Evolutionary conservation across 1,140 invertebrate species (phyloP), one percentile per base, ranked within the genome.

Genomic region (Conus betulinus): DNA sequence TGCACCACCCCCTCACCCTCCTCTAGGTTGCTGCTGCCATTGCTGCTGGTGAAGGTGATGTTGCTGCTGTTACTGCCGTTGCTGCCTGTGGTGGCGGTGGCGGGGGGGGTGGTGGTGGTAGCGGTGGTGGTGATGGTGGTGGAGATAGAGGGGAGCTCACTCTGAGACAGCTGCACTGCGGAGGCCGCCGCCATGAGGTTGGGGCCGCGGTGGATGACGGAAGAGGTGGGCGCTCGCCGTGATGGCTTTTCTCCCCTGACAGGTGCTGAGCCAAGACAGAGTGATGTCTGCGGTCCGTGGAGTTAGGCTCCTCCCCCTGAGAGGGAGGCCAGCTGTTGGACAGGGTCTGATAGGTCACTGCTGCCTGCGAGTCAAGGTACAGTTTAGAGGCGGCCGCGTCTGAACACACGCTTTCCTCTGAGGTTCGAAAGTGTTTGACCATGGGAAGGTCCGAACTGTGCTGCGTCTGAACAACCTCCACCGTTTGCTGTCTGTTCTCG

Each of bases 161-260:
- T 5, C 20, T 81, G 79, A 53, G 79, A 81, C 39, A 84, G n/a
- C 5, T 27, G 78, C 8, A 55, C 13, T 0, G 15, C 17, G 13
- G 52, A 52, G 20, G 39, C 5, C 23, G 51, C 51, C 17, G 81
- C 39, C 51, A 83, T 51, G 39, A 79, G 39, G 25, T 87, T 87
- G 85, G 85, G 85, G 0, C 71, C 85, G 4, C 85, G 85, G 71
- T 87, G 85, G 71, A 87, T 87, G 23, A 87, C 85, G 13, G 85
- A 87, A 11, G 84, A 86, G 52, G 20, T 25, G 71, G 23, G 85
- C 11, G 15, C 51, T 15, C 71, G 52, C 85, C n/a, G n/a, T 6
- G 27, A 27, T 74, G 63, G 7, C 11, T 55, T 23, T 53, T 74
- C 27, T 51, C 13, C 13, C 17, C 51, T 53, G 81, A 83, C 27